Conservation (phyloP, 2,113 vertebrate genomes). For the Neolamprologus tretocephalus region DNA sequence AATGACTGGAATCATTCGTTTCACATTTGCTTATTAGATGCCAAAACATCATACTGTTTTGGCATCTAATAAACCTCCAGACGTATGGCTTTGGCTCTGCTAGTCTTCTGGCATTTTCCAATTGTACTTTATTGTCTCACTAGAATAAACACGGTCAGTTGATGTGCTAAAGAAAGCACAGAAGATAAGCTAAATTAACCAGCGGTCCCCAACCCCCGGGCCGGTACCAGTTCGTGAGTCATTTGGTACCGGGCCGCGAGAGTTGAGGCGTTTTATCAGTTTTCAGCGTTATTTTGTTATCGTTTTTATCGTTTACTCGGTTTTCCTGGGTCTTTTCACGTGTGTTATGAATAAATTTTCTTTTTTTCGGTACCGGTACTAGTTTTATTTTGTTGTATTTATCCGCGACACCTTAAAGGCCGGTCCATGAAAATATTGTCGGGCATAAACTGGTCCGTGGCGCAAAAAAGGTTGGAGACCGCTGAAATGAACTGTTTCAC, state of each 20-base stretch:
- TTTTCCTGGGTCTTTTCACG: rapidly evolving
- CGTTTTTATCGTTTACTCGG: rapidly evolving
- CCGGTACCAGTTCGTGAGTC: rapidly evolving
- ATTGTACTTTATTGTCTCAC: background rate
- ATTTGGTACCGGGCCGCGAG: too few species aligned
- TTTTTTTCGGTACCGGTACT: too few species aligned
- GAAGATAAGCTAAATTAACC: background rate
- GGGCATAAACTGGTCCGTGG: too few species aligned
- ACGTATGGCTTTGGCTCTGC: background rate
- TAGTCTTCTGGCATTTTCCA: background rate
- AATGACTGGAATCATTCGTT: background rate
- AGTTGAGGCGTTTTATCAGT: too few species aligned
- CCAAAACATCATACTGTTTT: background rate
- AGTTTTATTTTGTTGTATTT: too few species aligned
- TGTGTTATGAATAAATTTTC: rapidly evolving
- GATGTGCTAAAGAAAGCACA: background rate
- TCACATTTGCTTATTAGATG: background rate
- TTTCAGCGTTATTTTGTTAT: too few species aligned
- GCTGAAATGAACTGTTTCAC: background rate
- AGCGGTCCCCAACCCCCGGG: too few species aligned
- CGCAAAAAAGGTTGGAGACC: rapidly evolving
- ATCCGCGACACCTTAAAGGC: too few species aligned
- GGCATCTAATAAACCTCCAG: background rate
- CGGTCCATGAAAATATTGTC: too few species aligned
- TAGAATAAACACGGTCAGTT: background rate